Percentiles rank a stretch among this genome's conserved stretches.
These are phyloP conservation scores for Chloroceryle aenea DNA, from an alignment of 2,113 vertebrate species.

Conservation along the genomic window DNA sequence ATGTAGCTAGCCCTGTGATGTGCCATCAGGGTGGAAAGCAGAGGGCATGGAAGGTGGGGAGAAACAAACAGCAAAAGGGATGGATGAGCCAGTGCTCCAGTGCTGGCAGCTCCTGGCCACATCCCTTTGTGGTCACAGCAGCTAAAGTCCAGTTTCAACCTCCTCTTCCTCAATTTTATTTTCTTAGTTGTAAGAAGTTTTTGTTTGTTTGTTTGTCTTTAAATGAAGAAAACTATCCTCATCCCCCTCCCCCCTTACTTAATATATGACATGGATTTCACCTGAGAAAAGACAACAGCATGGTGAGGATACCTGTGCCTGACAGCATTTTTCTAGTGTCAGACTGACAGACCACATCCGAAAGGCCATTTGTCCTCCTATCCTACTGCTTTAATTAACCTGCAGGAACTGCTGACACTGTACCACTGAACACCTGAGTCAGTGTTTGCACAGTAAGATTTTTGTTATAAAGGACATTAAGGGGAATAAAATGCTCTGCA, in stretches of 20 bases:
- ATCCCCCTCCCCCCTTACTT: neutral
- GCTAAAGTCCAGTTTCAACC: neutral
- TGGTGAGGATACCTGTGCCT: neutral
- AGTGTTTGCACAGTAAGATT: neutral
- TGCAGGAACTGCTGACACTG: neutral
- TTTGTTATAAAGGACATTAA: neutral
- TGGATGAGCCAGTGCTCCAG: neutral
- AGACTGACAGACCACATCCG: neutral
- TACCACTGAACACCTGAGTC: neutral
- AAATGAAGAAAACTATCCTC: neutral
- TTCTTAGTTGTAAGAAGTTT: neutral
- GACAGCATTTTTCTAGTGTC: neutral
- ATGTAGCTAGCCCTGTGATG: neutral
- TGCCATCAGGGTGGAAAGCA: neutral
- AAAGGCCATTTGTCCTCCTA: neutral
- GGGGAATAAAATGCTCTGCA: rapidly evolving
- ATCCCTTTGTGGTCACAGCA: neutral
- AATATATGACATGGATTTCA: neutral
- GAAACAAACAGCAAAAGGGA: neutral
- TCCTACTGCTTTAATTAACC: neutral
- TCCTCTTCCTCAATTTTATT: neutral
- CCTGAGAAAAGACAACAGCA: neutral
- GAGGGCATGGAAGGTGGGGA: rapidly evolving
- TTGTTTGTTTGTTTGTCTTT: neutral
- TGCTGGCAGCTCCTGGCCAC: neutral